phyloP scores from a whole-genome alignment of 2,797 vertebrate genomes.

The Benthosema pterotum region DNA sequence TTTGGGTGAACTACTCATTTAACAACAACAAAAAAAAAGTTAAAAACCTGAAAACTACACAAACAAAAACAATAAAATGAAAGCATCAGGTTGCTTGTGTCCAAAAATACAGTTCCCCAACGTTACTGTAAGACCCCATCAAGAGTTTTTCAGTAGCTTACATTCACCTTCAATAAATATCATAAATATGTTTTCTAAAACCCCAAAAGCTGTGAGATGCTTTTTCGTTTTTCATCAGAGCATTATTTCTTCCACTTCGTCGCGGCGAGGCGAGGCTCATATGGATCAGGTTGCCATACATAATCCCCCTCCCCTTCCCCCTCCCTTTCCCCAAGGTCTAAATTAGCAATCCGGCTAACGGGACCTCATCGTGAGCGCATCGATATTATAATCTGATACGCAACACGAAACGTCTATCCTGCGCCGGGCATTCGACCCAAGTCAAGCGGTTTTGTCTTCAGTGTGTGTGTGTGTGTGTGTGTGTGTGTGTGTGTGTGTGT shows the following conservation, averaged over 20 bases:
- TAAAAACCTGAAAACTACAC: too few species aligned
- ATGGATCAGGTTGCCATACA: slow-evolving; percentile 54
- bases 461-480: too few species aligned
- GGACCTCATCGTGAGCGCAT: slow-evolving; percentile 44
- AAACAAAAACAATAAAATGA: slow-evolving; percentile 47
- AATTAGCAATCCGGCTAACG: slow-evolving; percentile 46
- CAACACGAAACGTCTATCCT: slow-evolving; percentile 50
- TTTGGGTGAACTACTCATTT: slow-evolving; percentile 32
- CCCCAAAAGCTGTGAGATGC: slow-evolving; percentile 56
- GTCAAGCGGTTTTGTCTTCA: slow-evolving; percentile 57
- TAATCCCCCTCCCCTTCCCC: slow-evolving; percentile 14
- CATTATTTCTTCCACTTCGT: slow-evolving; percentile 45
- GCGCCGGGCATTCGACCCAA: slow-evolving; percentile 51
- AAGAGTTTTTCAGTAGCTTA: slow-evolving; percentile 81
- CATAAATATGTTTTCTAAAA: slow-evolving; percentile 79
- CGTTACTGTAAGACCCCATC: slow-evolving; percentile 49
- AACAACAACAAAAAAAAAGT: too few species aligned
- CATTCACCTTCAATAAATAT: slow-evolving; percentile 89
- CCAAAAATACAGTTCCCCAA: slow-evolving; percentile 57
- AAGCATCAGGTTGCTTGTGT: slow-evolving; percentile 64
- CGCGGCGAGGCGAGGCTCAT: slow-evolving; percentile 32
- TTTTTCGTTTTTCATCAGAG: slow-evolving; percentile 26
- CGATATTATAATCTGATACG: slow-evolving; percentile 47
- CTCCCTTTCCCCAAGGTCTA: slow-evolving; percentile 35
- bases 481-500: too few species aligned